Evolutionary conservation across 2,888 invertebrate species (phyloP).

Genomic region (Athetis lepigone): DNA sequence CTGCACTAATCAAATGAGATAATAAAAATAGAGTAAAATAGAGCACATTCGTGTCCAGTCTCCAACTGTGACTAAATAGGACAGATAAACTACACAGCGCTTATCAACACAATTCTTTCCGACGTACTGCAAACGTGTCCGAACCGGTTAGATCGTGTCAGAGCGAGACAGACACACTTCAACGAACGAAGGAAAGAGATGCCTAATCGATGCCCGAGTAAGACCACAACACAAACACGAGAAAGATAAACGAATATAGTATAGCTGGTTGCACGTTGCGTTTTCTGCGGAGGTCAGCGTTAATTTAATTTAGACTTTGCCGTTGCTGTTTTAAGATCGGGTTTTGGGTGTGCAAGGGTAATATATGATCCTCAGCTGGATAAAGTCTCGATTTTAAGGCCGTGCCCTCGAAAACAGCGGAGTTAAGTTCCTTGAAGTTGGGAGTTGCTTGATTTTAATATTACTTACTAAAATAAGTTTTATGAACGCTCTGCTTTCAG

Average conservation of each 20-base stretch:
- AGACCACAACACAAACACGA: slow-evolving; percentile 80
- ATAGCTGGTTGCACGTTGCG: slow-evolving; percentile 72
- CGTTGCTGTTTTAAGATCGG: slow-evolving; percentile 17
- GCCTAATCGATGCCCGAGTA: slow-evolving; percentile 68
- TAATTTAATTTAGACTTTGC: slow-evolving; percentile 53
- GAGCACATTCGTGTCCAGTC: slow-evolving; percentile 48
- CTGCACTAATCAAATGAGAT: slow-evolving; percentile 33
- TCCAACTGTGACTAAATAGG: slow-evolving; percentile 63
- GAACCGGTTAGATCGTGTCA: slow-evolving; percentile 76
- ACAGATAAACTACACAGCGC: slow-evolving; percentile 59
- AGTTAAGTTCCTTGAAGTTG: slow-evolving; percentile 62
- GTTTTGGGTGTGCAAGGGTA: slow-evolving; percentile 37
- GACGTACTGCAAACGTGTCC: slow-evolving; percentile 73
- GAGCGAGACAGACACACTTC: slow-evolving; percentile 65
- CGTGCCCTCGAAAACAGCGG: slow-evolving; percentile 66
- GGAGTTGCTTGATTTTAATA: slow-evolving; percentile 52
- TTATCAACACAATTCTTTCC: slow-evolving; percentile 73
- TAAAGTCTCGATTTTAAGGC: slow-evolving; percentile 68
- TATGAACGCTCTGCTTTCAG: slow-evolving; percentile 19
- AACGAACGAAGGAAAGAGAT: slow-evolving; percentile 68
- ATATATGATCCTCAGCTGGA: slow-evolving; percentile 64
- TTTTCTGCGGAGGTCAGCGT: slow-evolving; percentile 64
- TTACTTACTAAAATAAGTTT: slow-evolving; percentile 37
- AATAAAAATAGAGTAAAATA: slow-evolving; percentile 57
- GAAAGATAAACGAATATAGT: slow-evolving; percentile 69